Conservation (phyloP, 2,113 vertebrate species). For the Eulacestoma nigropectus region DNA sequence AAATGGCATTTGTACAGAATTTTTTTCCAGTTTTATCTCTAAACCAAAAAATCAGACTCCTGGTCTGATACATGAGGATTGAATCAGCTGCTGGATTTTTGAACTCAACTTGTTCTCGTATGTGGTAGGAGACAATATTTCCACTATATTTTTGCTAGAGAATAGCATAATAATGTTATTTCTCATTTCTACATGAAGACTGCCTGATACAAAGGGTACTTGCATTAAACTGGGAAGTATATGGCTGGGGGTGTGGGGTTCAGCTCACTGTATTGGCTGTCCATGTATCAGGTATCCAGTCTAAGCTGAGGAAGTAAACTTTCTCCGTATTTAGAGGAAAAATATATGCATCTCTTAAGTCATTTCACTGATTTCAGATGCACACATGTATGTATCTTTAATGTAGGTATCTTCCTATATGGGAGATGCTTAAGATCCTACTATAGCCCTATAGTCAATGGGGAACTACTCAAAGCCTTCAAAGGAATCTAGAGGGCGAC, state of each 20-base stretch:
- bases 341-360: background rate
- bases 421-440: background rate
- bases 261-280: background rate
- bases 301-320: background rate
- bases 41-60: background rate
- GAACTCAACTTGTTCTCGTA: background rate
- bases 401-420: background rate
- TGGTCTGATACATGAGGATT: background rate
- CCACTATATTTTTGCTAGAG: background rate
- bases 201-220: background rate
- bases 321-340: background rate
- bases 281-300: background rate
- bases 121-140: background rate
- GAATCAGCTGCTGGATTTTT: background rate
- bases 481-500: background rate
- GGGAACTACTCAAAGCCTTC: background rate
- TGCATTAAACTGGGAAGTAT: background rate
- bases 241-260: background rate
- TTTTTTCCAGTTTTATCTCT: background rate
- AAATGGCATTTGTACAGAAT: background rate
- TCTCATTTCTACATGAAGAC: background rate
- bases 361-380: background rate
- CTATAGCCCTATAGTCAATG: accelerated
- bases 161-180: background rate
- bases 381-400: background rate